Base-by-base conservation (phyloP, 2,797 vertebrate species). In the Philypnodon macrostomus region DNA sequence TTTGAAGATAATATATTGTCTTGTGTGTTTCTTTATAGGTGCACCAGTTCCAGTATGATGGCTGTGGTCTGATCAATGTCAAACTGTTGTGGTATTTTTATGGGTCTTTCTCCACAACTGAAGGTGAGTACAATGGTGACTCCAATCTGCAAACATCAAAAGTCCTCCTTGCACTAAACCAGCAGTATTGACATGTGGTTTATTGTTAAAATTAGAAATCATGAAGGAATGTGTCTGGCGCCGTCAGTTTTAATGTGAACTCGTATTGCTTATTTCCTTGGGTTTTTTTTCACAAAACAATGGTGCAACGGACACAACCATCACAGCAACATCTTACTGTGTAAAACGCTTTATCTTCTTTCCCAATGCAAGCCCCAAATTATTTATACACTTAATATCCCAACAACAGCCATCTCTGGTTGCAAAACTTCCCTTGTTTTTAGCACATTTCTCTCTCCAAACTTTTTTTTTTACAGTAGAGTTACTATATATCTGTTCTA, bases 31-130 rank as follows among this genome's bases (percentile, higher is more conserved):
- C 47, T 58, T 79, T 73, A 45, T 56, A 88, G 84, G 81, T 47
- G 49, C 17, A 47, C 58, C n/a, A 44, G 47, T 51, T 40, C 46
- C 32, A 30, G 58, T 42, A 53, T 66, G 12, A 60, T 45, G 69
- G 63, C 67, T 51, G 55, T 58, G 58, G 4, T 38, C 68, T 72
- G 58, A 75, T 87, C 55, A 58, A 85, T 81, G 79, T 76, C 58
- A 77, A 38, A 63, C 73, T 42, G 54, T 52, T 57, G 62, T 78
- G 80, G 63, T 55, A 63, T 56, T 88, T 88, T 66, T 68, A 84
- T 86, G 86, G 80, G 79, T 77, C 67, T 78, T 77, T 77, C 57
- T 73, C 46, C 56, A 76, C 78, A 70, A 47, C 67, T 63, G 47
- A 78, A 85, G 81, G 86, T 87, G 63, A 80, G 83, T 68, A 27